Evolutionary conservation across 2,888 invertebrate species (phyloP), one percentile per base, ranked within the genome.

Genomic region (Lampropteryx suffumata): DNA sequence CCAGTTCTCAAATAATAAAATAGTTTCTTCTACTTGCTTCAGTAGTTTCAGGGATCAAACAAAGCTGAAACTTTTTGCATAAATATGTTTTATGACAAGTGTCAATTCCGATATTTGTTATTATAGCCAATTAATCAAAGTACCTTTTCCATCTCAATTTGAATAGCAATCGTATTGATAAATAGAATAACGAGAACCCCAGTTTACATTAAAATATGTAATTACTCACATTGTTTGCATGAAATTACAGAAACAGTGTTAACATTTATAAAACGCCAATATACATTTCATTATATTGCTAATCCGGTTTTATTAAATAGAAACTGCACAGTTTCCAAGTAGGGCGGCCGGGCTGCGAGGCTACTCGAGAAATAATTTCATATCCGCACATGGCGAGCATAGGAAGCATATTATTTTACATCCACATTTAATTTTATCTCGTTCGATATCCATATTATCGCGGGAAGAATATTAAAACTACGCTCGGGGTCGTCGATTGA

Each of bases 311-410:
- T 57, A 59, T 50, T 55, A 45, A 27, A 57, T 47, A 51, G 36
- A 49, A 41, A 53, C 41, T 45, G 43, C 43, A 55, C 48, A 56
- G 50, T 59, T 61, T 42, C 48, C 50, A 53, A 42, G 50, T 64
- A 61, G 55, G 50, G 36, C 48, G 34, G 41, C 37, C 24, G 21
- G 57, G 52, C 40, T 50, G 56, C 27, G 27, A 29, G n/a, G 33
- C 39, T 34, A 52, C 40, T 43, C 47, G 51, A 51, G 61, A 53
- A 59, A 67, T 66, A 61, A 62, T 69, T 64, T 61, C 48, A 65
- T 58, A 62, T 42, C 59, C 63, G 55, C 64, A 60, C 59, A 61
- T 58, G 48, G 48, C 50, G 51, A 50, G 37, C 47, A 57, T 57
- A 24, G 52, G 41, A 42, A 51, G 49, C 28, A 32, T 50, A 52